A percentile compares a stretch with the other conserved stretches of the same genome.
These are phyloP conservation scores for Protobothrops mucrosquamatus DNA, from an alignment of 2,113 vertebrate genomes.

Conservation along the genomic window DNA sequence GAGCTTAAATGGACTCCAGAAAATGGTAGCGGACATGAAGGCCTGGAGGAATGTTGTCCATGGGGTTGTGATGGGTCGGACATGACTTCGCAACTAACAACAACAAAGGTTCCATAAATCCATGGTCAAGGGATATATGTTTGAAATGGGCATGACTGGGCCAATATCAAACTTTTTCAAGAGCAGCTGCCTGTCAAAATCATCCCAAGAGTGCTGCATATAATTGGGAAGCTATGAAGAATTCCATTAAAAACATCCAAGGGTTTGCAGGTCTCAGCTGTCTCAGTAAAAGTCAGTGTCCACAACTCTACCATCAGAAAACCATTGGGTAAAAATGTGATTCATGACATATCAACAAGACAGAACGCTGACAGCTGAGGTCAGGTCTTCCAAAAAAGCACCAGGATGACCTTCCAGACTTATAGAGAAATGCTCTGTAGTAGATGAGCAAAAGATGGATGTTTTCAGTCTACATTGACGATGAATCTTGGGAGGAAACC, in stretches of 20 bases:
- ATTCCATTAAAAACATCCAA: background rate
- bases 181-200: background rate
- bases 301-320: background rate
- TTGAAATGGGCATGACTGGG: background rate
- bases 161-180: background rate
- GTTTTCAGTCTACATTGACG: background rate
- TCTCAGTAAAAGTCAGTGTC: background rate
- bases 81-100: too few species aligned
- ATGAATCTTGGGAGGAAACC: background rate
- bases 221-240: background rate
- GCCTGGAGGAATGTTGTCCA: too few species aligned
- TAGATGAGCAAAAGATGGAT: background rate
- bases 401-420: background rate
- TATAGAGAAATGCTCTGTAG: background rate
- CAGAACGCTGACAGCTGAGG: background rate
- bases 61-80: too few species aligned
- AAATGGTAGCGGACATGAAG: too few species aligned
- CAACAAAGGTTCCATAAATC: background rate
- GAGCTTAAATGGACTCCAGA: too few species aligned
- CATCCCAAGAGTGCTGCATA: background rate
- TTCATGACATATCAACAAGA: background rate
- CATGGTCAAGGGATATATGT: background rate
- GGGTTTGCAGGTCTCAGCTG: background rate
- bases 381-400: background rate
- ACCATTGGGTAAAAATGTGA: background rate